phyloP scores from a whole-genome alignment of 2,888 invertebrate species.

The Temnothorax ravouxi region DNA sequence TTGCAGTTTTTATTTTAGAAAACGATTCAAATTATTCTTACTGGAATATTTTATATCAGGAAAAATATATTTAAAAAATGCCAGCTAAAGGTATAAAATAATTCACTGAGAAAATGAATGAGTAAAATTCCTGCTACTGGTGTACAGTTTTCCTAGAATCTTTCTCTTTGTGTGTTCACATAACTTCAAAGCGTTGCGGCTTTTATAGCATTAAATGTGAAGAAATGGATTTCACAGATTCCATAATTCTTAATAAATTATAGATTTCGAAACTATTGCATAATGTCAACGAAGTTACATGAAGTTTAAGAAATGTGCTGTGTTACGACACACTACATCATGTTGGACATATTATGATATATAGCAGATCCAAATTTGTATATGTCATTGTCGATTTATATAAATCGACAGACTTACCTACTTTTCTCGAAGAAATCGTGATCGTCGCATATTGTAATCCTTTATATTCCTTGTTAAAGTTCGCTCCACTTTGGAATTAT shows the following conservation, averaged over 20 bases:
- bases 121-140: slow-evolving; percentile 19
- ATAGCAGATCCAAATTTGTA: slow-evolving; percentile 5
- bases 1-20: slow-evolving; percentile 47
- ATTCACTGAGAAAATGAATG: neutral
- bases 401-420: neutral
- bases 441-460: neutral
- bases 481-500: neutral
- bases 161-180: slow-evolving; percentile 18
- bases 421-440: neutral
- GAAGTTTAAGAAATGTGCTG: slow-evolving; percentile 3
- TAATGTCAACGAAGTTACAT: neutral
- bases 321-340: neutral
- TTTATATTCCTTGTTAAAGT: neutral
- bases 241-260: slow-evolving; percentile 33
- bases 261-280: slow-evolving; percentile 12
- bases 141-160: slow-evolving; percentile 16
- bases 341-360: neutral
- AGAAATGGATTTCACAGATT: neutral
- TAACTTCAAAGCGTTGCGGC: slow-evolving; percentile 5
- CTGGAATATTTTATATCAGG: slow-evolving; percentile 14
- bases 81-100: neutral
- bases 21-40: neutral
- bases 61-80: neutral
- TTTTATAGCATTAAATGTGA: slow-evolving; percentile 31
- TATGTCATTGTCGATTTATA: slow-evolving; percentile 9